Evolutionary conservation across 2,797 vertebrate genomes (phyloP), one percentile per base, ranked within the genome.

Genomic region (Falco peregrinus): DNA sequence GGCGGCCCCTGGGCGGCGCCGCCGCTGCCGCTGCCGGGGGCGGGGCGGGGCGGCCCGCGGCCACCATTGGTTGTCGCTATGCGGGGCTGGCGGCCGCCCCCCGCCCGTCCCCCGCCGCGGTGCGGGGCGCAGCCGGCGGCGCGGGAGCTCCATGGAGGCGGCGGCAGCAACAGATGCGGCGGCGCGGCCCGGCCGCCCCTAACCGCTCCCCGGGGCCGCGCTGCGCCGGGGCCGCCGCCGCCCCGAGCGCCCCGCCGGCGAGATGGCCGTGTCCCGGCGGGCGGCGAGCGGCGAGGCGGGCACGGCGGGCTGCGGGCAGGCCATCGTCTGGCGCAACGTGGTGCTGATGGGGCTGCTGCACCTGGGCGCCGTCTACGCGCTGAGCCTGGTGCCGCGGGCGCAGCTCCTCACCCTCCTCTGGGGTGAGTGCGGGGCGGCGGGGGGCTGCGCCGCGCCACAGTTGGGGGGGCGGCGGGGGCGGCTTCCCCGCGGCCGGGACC

Each of bases 251-350:
- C 21, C 53, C 67, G 83, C 41, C 39, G 61, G 63, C 17, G 88
- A 37, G 8, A 94, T 91, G 85, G 85, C 81, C 22, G 85, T 13
- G 65, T 8, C 65, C 13, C 93, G 43, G 68, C 35, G 20, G 91
- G 85, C 68, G 47, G 57, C 53, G 35, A 50, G 69, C 67, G 57
- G 70, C 61, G 60, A 93, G 60, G 59, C 28, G 26, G 6, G 31
- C 76, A 29, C 54, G 63, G 85, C 83, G 75, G 25, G 71, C 61
- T 35, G 33, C 39, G 64, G 63, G n/a, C 96, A 94, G 88, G 67
- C 77, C 69, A 94, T 98, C 50, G 97, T 98, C 57, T 98, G 98
- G 98, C 97, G 97, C 60, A 98, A 98, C 94, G 97, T 98, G 61
- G 84, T 97, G 64, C 94, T 98, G 4, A 98, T 98, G 98, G 88